Evolutionary conservation across 2,888 invertebrate genomes (phyloP).

Genomic region (Dynastes grantii): DNA sequence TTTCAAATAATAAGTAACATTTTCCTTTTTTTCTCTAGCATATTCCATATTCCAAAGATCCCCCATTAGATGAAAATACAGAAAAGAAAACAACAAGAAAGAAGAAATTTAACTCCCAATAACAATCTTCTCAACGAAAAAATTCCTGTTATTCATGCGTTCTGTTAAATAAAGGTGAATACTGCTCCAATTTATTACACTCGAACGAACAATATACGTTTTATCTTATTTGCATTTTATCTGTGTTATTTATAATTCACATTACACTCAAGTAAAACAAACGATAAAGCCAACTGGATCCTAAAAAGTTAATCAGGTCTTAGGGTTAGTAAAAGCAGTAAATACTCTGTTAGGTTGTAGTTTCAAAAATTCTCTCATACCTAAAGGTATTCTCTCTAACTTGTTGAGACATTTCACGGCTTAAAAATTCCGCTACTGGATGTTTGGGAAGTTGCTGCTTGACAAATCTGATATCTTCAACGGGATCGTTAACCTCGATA

Average conservation of each 20-base stretch:
- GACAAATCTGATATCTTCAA: slow-evolving; percentile 34
- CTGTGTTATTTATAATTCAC: too few species aligned
- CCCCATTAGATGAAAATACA: too few species aligned
- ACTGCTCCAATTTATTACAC: not conserved
- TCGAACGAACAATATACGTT: not conserved
- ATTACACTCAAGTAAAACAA: not conserved
- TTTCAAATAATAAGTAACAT: too few species aligned
- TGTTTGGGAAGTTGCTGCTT: slow-evolving; percentile 4
- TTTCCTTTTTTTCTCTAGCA: too few species aligned
- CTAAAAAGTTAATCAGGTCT: slow-evolving; percentile 9
- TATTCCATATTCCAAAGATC: too few species aligned
- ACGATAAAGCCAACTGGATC: not conserved
- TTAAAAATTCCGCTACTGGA: slow-evolving; percentile 43
- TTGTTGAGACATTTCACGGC: slow-evolving; percentile 38
- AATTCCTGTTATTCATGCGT: too few species aligned
- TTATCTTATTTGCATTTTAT: too few species aligned
- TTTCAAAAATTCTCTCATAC: slow-evolving; percentile 31
- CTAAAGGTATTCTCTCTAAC: slow-evolving; percentile 40
- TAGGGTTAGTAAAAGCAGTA: too few species aligned
- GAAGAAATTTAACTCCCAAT: too few species aligned
- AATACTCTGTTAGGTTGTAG: too few species aligned
- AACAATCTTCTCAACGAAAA: too few species aligned
- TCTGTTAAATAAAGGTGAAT: not conserved
- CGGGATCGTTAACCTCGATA: slow-evolving; percentile 44
- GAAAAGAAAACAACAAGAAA: too few species aligned